These are phyloP conservation scores for Axis porcinus DNA, from an alignment of 2,113 vertebrate genomes.

Conservation along the genomic window DNA sequence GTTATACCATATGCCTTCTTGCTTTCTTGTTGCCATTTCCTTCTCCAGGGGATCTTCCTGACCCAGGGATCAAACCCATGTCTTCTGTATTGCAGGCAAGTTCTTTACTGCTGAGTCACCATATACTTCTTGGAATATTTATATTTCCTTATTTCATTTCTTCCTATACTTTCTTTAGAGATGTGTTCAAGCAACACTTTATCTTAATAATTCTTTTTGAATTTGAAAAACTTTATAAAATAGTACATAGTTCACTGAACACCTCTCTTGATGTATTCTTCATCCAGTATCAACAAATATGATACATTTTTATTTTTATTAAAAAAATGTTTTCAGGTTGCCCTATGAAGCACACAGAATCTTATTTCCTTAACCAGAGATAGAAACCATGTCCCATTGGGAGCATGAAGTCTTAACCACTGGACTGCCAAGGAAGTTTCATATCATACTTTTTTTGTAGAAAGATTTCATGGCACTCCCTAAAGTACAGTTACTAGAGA, in stretches of 20 bases:
- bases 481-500: neutral
- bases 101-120: neutral
- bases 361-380: neutral
- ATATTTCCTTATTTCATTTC: neutral
- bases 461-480: neutral
- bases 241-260: neutral
- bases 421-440: neutral
- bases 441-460: neutral
- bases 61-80: neutral
- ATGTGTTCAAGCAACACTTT: neutral
- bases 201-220: neutral
- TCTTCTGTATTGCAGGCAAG: neutral
- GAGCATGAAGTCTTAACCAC: neutral
- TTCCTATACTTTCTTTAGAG: neutral
- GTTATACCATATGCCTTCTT: neutral
- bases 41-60: neutral
- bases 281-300: neutral
- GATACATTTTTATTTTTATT: neutral
- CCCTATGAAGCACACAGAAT: neutral
- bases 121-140: neutral
- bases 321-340: neutral
- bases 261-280: neutral
- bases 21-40: neutral
- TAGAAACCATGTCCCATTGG: neutral
- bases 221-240: neutral